Evolutionary conservation across 2,797 vertebrate genomes (phyloP), one percentile per base, ranked within the genome.

Genomic region (Glossophaga mutica): DNA sequence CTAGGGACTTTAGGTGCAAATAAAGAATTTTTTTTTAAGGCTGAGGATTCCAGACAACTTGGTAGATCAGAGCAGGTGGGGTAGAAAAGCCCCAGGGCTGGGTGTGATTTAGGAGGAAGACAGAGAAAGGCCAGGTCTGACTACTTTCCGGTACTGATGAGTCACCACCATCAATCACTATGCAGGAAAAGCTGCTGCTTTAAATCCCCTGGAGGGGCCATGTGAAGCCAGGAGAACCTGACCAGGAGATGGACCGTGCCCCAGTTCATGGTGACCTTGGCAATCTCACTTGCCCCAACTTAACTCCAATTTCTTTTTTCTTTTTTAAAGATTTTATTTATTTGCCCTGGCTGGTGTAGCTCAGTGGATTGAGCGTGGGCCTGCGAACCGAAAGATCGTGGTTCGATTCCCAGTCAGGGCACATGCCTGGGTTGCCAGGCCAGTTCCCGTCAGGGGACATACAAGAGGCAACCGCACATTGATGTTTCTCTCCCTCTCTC

Each of bases 71-170:
- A 85, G 90, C 55, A 74, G 32, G 71, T 37, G 52, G 68, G 48
- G 4, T 12, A 24, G 83, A 76, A 29, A 48, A 44, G 65, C 76
- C 76, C 24, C 14, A 2, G 79, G 70, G 50, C 29, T 87, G 62
- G 89, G 67, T 21, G 24, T 55, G 74, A 65, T 34, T 42, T 89
- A 14, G 9, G n/a, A 44, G 15, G 16, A 39, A 44, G 71, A 55
- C 74, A 46, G 42, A 81, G 21, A 73, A 19, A 10, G 19, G 76
- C 91, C 73, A 52, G 84, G 79, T 87, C 84, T 50, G 79, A 94
- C 90, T 88, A 84, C 91, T 95, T 96, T 88, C 93, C 21, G 44
- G 78, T 71, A 55, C 37, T 86, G 2, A 85, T 86, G 92, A 92
- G 91, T 93, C 96, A 94, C 9, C 26, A 22, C 24, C 50, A 46